phyloP scores from a whole-genome alignment of 2,113 vertebrate genomes.

The Bubo scandiacus region DNA sequence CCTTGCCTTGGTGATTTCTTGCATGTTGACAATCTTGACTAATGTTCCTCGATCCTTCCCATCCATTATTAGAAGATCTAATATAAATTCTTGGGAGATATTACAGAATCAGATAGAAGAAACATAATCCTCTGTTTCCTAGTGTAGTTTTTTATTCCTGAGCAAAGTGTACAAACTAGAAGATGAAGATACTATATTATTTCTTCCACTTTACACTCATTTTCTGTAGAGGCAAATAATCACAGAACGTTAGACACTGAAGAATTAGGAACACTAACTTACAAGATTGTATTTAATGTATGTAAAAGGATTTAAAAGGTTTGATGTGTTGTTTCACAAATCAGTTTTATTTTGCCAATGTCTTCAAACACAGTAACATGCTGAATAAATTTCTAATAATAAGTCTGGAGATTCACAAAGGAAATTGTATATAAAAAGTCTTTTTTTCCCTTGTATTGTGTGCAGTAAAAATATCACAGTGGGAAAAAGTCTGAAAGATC shows the following conservation, averaged over 20 bases:
- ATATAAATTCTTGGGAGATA: background rate
- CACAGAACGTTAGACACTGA: background rate
- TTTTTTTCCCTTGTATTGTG: background rate
- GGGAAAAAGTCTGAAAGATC: background rate
- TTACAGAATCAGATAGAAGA: background rate
- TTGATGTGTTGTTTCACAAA: background rate
- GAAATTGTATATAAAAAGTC: background rate
- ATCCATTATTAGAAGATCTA: conserved; percentile 42
- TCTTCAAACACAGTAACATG: background rate
- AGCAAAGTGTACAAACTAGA: background rate
- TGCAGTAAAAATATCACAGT: background rate
- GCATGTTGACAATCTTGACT: conserved; percentile 41
- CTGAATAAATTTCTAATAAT: background rate
- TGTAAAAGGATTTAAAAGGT: background rate
- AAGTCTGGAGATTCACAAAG: background rate
- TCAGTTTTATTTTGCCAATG: background rate
- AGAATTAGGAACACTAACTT: background rate
- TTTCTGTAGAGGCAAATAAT: background rate
- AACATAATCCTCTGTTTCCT: background rate
- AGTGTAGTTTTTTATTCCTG: background rate
- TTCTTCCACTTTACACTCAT: background rate
- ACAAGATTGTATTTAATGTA: background rate
- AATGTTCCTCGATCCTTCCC: background rate
- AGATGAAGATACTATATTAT: background rate
- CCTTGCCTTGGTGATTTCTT: conserved; percentile 22